A percentile compares a stretch with the other conserved stretches of the same genome.
Evolutionary conservation across 2,113 vertebrate species (phyloP).

Genomic region (Zosterops hypoxanthus): DNA sequence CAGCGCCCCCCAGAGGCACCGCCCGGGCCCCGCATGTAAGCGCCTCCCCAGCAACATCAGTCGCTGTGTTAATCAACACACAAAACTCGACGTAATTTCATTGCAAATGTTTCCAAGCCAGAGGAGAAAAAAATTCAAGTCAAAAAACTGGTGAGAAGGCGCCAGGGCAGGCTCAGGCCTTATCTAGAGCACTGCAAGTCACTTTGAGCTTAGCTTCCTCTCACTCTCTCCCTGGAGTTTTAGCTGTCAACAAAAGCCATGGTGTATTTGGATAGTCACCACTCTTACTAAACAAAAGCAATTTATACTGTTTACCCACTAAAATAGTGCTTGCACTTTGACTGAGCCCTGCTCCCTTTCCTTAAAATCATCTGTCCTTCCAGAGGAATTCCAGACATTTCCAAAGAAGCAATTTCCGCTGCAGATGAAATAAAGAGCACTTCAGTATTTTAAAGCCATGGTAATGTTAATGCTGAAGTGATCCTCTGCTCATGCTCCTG

Average conservation of each 20-base stretch:
- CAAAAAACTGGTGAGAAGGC: rapidly evolving
- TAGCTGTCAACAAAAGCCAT: not conserved
- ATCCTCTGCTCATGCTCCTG: not conserved
- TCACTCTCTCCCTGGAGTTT: not conserved
- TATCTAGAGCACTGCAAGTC: rapidly evolving
- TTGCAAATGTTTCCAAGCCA: rapidly evolving
- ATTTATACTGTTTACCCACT: not conserved
- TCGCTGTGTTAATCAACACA: rapidly evolving
- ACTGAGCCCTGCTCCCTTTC: not conserved
- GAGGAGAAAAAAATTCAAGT: not conserved
- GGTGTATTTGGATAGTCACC: rapidly evolving
- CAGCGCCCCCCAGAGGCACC: not conserved
- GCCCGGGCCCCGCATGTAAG: rapidly evolving
- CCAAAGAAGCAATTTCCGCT: rapidly evolving
- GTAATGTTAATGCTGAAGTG: not conserved
- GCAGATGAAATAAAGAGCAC: rapidly evolving
- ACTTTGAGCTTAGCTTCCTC: rapidly evolving
- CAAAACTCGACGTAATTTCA: rapidly evolving
- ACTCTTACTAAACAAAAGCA: not conserved
- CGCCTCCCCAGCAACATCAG: rapidly evolving
- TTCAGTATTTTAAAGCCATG: not conserved
- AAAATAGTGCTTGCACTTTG: not conserved
- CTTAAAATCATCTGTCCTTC: not conserved
- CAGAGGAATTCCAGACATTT: not conserved
- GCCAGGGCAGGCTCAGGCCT: rapidly evolving